These are phyloP conservation scores for Digitonthophagus gazella DNA, from an alignment of 2,888 invertebrate species.

Conservation along the genomic window DNA sequence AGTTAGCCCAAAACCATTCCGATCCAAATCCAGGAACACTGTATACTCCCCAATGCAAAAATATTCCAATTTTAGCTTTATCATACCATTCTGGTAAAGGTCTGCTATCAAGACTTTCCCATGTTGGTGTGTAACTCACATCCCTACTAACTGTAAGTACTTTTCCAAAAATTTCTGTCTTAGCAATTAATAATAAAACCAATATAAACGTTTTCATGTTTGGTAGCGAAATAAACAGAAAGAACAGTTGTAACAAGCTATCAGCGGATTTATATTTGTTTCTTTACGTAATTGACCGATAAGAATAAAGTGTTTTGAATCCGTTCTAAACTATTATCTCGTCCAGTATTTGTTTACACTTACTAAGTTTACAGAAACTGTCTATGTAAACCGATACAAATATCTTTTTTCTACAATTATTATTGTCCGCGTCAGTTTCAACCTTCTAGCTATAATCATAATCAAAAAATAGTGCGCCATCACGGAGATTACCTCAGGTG, in stretches of 20 bases:
- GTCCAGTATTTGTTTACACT: background rate
- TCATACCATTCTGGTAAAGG: slow-evolving; percentile 25
- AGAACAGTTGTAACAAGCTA: background rate
- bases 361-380: too few relatives aligned
- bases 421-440: background rate
- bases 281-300: background rate
- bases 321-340: background rate
- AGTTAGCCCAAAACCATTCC: slow-evolving; percentile 76
- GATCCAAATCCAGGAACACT: slow-evolving; percentile 19
- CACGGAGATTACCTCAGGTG: background rate
- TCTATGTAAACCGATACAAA: too few relatives aligned
- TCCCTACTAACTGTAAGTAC: background rate
- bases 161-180: background rate
- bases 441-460: background rate
- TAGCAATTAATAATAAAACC: background rate
- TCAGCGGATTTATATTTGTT: background rate
- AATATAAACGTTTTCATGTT: slow-evolving; percentile 4
- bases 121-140: background rate
- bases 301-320: background rate
- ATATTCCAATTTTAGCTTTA: slow-evolving; percentile 23
- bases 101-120: slow-evolving; percentile 22
- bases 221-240: background rate
- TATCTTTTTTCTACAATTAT: background rate
- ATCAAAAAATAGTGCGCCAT: background rate
- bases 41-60: slow-evolving; percentile 24